Conservation (phyloP, 2,888 invertebrate species). For the Abscondita cerata region DNA sequence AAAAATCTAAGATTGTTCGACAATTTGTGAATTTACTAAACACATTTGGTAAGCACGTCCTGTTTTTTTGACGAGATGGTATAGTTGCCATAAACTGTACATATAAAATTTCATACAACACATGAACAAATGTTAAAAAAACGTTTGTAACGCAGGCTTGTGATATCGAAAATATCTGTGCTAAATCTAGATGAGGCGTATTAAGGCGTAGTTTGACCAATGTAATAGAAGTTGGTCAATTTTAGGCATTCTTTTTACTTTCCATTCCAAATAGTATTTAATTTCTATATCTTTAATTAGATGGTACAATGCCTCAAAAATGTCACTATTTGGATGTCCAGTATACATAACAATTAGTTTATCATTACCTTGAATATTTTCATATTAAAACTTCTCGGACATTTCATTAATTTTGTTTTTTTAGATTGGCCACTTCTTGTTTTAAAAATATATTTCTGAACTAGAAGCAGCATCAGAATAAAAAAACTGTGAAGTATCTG, state of each 20-base stretch:
- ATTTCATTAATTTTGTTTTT: not conserved
- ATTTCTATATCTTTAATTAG: not conserved
- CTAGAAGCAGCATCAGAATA: too few species aligned
- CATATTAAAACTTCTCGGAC: not conserved
- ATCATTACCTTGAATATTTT: not conserved
- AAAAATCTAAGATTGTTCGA: not conserved
- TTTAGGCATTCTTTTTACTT: not conserved
- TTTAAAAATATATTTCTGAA: not conserved
- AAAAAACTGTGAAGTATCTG: too few species aligned
- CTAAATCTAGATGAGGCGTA: slow-evolving; percentile 25
- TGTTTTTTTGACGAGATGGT: not conserved
- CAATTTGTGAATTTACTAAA: not conserved
- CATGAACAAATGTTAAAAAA: slow-evolving; percentile 19
- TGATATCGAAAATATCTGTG: slow-evolving; percentile 12
- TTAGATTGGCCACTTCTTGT: not conserved
- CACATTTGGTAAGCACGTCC: not conserved
- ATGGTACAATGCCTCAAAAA: not conserved
- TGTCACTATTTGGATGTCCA: not conserved
- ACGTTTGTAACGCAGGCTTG: not conserved
- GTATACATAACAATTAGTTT: not conserved
- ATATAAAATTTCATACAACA: not conserved
- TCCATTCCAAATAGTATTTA: not conserved
- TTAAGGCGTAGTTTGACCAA: slow-evolving; percentile 34
- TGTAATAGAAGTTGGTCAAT: not conserved
- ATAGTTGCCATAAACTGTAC: not conserved